These are phyloP conservation scores for Echeneis naucrates DNA, from an alignment of 2,797 vertebrate genomes.

Conservation along the genomic window DNA sequence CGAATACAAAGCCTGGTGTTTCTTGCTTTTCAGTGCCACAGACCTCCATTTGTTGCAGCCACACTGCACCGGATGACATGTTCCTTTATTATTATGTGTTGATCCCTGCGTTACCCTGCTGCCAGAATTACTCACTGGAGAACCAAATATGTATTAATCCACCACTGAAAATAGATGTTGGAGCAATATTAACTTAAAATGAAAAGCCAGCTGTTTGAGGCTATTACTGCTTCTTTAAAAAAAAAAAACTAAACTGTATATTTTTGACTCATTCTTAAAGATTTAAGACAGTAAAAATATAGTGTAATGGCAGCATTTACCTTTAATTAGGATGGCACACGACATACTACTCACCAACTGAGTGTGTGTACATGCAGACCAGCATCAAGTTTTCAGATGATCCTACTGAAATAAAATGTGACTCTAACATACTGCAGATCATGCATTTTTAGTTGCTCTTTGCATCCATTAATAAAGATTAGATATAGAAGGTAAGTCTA, in stretches of 20 bases:
- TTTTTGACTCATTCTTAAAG: neutral
- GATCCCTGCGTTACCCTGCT: neutral
- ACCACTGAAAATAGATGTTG: conserved; percentile 9
- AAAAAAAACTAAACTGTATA: neutral
- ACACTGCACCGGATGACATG: neutral
- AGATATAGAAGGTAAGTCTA: neutral
- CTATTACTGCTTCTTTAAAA: neutral
- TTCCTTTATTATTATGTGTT: neutral
- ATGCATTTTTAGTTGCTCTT: neutral
- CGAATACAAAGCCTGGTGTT: conserved; percentile 1
- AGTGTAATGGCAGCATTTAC: neutral
- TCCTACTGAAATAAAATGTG: conserved; percentile 12
- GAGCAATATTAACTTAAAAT: neutral
- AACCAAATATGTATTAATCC: neutral
- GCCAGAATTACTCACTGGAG: neutral
- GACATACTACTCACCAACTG: neutral
- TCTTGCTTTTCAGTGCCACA: neutral
- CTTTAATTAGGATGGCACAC: neutral
- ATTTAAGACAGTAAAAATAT: neutral
- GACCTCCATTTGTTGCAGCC: neutral
- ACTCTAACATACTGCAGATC: neutral
- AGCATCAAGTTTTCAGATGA: neutral
- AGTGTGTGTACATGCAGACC: neutral
- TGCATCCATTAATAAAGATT: conserved; percentile 10
- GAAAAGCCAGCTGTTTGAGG: neutral